Evolutionary conservation across 30 jellyfish, hydroid and myxozoan genomes (phyloP).

Genomic region (Aurelia sp.): DNA sequence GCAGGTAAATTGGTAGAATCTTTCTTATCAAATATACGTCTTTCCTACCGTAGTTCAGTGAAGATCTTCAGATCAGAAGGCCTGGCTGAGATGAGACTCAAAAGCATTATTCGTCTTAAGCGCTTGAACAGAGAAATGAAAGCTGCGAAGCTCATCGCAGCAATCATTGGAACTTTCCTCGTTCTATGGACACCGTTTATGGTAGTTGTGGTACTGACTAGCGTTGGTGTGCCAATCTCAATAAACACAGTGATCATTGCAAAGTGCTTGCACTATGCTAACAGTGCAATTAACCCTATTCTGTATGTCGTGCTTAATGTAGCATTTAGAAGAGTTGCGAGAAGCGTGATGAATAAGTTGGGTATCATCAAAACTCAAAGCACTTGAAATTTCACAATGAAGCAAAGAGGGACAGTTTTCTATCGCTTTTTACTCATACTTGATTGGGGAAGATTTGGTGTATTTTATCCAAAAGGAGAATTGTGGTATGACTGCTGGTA

Average conservation of each 20-base stretch:
- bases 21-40: no score
- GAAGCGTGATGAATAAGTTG: not conserved
- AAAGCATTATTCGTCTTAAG: not conserved
- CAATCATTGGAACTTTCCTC: constrained; percentile 86
- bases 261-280: constrained; percentile 73
- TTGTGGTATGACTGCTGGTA: no score
- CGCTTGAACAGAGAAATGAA: constrained; percentile 55
- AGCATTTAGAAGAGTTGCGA: constrained; percentile 56
- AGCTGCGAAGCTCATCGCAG: constrained; percentile 83
- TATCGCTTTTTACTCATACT: no score
- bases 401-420: no score
- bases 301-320: constrained; percentile 72
- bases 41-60: no score
- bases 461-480: no score
- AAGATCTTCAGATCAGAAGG: no score
- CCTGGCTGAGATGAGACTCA: no score
- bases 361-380: no score
- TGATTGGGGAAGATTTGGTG: no score
- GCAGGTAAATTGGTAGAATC: no score
- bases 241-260: constrained; percentile 37
- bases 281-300: constrained; percentile 93
- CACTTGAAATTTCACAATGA: no score
- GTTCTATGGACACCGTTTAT: constrained; percentile 90
- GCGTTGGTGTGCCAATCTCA: constrained; percentile 7
- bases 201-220: constrained; percentile 52